These are phyloP conservation scores for Notolepis coatsorum DNA, from an alignment of 2,797 vertebrate species.

Conservation along the genomic window DNA sequence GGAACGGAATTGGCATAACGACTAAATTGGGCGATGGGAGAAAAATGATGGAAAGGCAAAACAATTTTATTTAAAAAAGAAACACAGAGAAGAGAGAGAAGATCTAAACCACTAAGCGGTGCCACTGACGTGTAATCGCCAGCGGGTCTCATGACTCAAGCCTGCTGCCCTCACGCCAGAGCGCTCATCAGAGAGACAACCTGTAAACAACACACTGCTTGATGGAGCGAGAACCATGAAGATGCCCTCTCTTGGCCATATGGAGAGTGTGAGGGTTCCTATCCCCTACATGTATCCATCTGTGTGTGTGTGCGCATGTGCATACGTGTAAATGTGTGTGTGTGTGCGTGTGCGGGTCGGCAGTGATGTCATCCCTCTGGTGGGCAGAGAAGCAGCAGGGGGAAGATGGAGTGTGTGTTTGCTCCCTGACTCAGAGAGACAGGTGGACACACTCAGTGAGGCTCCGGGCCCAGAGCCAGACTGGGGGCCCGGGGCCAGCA, in stretches of 20 bases:
- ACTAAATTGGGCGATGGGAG: no score
- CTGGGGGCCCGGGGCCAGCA: conserved; percentile 31
- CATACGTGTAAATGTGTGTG: neutral
- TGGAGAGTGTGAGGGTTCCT: conserved; percentile 48
- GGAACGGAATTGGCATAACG: no score
- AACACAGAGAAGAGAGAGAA: conserved; percentile 3
- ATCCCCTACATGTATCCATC: conserved; percentile 61
- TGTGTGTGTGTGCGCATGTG: conserved; percentile 15
- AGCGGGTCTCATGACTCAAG: no score
- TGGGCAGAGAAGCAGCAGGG: conserved; percentile 31
- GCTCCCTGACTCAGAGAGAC: conserved; percentile 51
- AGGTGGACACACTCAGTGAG: conserved; percentile 70
- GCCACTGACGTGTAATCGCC: no score
- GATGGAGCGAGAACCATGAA: conserved; percentile 46
- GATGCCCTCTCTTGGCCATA: conserved; percentile 52
- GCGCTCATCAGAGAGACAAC: conserved; percentile 42
- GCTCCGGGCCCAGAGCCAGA: conserved; percentile 50
- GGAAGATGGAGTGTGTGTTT: conserved; percentile 10
- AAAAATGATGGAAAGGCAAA: no score
- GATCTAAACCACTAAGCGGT: conserved; percentile 3
- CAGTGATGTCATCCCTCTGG: conserved; percentile 60
- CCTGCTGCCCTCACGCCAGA: conserved; percentile 42
- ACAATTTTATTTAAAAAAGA: no score
- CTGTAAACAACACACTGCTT: conserved; percentile 60
- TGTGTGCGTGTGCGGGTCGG: conserved; percentile 22